Base-by-base conservation (phyloP, 2,888 invertebrate species). In the Sminthurides aquaticus region DNA sequence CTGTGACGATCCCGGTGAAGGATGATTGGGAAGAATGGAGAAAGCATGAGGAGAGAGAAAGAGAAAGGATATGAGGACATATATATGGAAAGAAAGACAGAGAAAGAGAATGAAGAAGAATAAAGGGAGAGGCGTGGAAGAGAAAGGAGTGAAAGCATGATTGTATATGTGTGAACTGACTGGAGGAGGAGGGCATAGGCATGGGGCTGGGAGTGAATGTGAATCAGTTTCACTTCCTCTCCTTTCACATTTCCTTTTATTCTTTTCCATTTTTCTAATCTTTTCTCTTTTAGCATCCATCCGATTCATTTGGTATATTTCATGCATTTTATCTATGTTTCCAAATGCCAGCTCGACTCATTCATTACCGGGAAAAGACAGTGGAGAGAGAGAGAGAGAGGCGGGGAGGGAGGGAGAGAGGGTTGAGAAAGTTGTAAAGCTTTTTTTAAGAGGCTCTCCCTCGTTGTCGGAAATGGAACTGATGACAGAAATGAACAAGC, bases 171-270 rank as follows among this genome's bases (percentile, higher is more conserved):
- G 5, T 34, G 43, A 34, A n/a, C n/a, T n/a, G n/a, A n/a, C n/a
- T n/a, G n/a, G n/a, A n/a, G n/a, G n/a, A n/a, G n/a, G n/a, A n/a
- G n/a, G n/a, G n/a, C n/a, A n/a, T n/a, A n/a, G n/a, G 43, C 43
- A 15, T 15, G 15, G 43, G 43, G 43, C 5, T 11, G 43, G 15
- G 15, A 34, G 15, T 34, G 20, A n/a, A 52, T 18, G 52, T 29
- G 27, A 60, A 49, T 60, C 20, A 18, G 8, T 60, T 60, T 49
- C 49, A 49, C 26, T 52, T 49, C 52, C 60, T 60, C 28, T 60
- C 52, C 25, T 52, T 59, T 59, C 49, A 49, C 25, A 59, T 52
- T 60, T 60, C 52, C 60, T 26, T 60, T 34, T 34, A 11, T 11
- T 34, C 15, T 15, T 34, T 34, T 34, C 43, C 43, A 34, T 34